A percentile compares a stretch with the other conserved stretches of the same genome.
phyloP scores from a whole-genome alignment of 2,797 vertebrate species.

The Melanotaenia trifasciata region DNA sequence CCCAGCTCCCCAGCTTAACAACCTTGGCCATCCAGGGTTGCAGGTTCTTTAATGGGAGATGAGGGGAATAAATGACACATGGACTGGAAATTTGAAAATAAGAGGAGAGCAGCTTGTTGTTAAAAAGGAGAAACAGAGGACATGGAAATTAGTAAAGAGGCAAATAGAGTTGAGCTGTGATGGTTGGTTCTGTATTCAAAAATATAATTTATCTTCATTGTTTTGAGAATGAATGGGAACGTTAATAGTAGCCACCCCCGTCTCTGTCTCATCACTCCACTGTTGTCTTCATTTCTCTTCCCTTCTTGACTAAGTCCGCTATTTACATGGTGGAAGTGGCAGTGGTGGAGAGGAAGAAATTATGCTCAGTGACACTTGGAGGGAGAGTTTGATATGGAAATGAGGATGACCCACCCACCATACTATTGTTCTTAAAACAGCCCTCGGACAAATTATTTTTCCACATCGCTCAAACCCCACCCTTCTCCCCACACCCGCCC shows the following conservation, averaged over 20 bases:
- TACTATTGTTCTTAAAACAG: constrained; percentile 39
- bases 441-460: constrained; percentile 34
- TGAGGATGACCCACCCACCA: constrained; percentile 54
- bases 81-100: constrained; percentile 3
- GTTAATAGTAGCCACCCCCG: constrained; percentile 33
- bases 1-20: constrained; percentile 43
- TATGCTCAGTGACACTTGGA: constrained; percentile 71
- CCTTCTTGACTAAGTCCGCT: constrained; percentile 46
- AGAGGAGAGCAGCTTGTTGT: not conserved
- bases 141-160: not conserved
- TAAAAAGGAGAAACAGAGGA: not conserved
- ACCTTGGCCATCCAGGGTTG: constrained; percentile 35
- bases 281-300: constrained; percentile 24
- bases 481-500: not conserved
- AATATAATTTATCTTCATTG: constrained; percentile 37
- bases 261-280: constrained; percentile 35
- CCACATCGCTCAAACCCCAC: not conserved
- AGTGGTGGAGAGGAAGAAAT: constrained; percentile 68
- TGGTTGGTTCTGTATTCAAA: constrained; percentile 7
- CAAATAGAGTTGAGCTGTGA: not conserved
- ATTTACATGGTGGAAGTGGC: constrained; percentile 51
- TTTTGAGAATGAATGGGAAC: constrained; percentile 8
- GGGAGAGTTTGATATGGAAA: constrained; percentile 74
- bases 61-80: not conserved
- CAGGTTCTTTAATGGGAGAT: constrained; percentile 1